phyloP scores from a whole-genome alignment of 2,888 invertebrate genomes.

The Rotaria socialis region DNA sequence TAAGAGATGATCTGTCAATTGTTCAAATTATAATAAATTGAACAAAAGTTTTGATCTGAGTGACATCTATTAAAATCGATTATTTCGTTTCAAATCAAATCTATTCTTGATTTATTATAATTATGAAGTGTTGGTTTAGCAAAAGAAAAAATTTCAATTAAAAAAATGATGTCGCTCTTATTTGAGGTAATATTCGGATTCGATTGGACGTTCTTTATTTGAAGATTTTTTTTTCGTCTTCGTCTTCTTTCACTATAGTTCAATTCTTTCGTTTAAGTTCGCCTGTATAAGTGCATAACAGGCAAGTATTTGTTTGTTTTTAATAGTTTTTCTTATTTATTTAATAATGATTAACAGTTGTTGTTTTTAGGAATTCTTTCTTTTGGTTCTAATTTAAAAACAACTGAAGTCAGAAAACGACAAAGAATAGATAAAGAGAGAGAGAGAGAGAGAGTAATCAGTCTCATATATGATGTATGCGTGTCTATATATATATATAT shows the following conservation, averaged over 20 bases:
- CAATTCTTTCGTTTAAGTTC: slow-evolving; percentile 11
- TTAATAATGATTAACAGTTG: not conserved
- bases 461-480: not conserved
- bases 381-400: not conserved
- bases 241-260: not conserved
- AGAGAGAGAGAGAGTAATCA: not conserved
- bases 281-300: not conserved
- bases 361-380: not conserved
- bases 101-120: not conserved
- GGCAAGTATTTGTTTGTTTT: not conserved
- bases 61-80: not conserved
- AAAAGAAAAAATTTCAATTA: not conserved
- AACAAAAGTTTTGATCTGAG: not conserved
- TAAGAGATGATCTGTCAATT: not conserved
- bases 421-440: not conserved
- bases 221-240: slow-evolving; percentile 17
- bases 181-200: not conserved
- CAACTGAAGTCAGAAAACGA: not conserved
- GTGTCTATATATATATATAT: not conserved
- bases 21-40: not conserved
- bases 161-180: not conserved
- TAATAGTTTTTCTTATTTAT: not conserved
- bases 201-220: slow-evolving; percentile 28
- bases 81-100: not conserved
- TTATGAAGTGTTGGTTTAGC: too few species aligned